A percentile compares a stretch with the other conserved stretches of the same genome.
Evolutionary conservation across 1,140 invertebrate species (phyloP).

Genomic region (Rhizoglyphus robini): DNA sequence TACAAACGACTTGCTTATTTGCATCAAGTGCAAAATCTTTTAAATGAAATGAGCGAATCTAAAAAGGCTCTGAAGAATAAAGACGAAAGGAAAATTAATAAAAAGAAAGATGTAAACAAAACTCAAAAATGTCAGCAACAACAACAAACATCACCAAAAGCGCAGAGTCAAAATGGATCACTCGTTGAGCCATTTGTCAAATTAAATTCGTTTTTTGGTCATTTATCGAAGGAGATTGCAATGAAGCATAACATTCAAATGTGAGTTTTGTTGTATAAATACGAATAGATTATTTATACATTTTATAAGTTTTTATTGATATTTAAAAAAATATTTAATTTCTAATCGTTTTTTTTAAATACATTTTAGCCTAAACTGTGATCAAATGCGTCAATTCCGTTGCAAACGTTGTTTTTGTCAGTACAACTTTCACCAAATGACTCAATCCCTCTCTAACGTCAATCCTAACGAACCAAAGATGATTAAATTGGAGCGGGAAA

Average conservation of each 20-base stretch:
- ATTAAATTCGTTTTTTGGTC: conserved; percentile 2
- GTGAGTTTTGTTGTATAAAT: no score
- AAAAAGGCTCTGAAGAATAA: not conserved
- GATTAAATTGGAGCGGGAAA: not conserved
- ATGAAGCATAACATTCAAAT: conserved; percentile 13
- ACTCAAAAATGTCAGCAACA: no score
- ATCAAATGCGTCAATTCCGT: not conserved
- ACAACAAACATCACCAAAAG: not conserved
- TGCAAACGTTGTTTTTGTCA: conserved; percentile 10
- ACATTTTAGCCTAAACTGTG: not conserved
- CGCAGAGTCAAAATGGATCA: no score
- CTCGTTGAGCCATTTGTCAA: not conserved
- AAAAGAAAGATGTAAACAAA: no score
- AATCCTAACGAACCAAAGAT: no score
- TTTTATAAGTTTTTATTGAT: not conserved
- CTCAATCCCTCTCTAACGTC: no score
- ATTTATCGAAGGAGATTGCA: not conserved
- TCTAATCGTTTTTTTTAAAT: not conserved
- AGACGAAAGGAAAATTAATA: no score
- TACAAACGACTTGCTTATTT: not conserved
- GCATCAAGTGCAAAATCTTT: not conserved
- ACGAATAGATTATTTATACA: no score
- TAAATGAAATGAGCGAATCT: not conserved
- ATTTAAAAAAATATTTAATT: not conserved
- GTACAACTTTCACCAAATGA: not conserved